Conservation (phyloP, 2,797 vertebrate species). For the Tiaroga cobitis region DNA sequence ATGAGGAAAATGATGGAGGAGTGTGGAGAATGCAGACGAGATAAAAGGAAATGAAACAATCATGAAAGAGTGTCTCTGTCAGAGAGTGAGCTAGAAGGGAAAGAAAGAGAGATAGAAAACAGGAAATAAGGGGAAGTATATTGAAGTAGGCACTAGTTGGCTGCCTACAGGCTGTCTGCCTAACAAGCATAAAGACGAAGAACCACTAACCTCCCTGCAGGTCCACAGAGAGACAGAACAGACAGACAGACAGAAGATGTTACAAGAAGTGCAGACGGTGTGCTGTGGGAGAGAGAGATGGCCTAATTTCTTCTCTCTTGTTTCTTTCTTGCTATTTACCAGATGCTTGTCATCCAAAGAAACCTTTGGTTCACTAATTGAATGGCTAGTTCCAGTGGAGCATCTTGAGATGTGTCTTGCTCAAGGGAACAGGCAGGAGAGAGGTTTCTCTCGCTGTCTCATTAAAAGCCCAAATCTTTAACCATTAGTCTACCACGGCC, state of each 20-base stretch:
- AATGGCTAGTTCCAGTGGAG: slow-evolving; percentile 14
- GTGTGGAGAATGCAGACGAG: neutral
- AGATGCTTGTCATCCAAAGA: slow-evolving; percentile 16
- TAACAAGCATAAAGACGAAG: slow-evolving; percentile 35
- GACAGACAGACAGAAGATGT: neutral
- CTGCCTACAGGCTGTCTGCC: slow-evolving; percentile 21
- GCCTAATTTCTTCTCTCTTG: slow-evolving; percentile 21
- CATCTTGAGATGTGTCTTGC: neutral
- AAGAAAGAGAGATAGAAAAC: slow-evolving; percentile 38
- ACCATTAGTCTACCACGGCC: neutral
- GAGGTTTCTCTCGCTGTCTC: neutral
- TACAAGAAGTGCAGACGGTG: slow-evolving; percentile 24
- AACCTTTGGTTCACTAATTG: slow-evolving; percentile 2
- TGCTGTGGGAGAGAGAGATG: slow-evolving; percentile 46
- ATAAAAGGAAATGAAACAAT: slow-evolving; percentile 6
- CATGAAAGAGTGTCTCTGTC: slow-evolving; percentile 1
- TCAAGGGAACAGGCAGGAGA: slow-evolving; percentile 12
- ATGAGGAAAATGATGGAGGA: neutral
- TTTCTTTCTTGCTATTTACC: slow-evolving; percentile 26
- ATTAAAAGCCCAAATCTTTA: slow-evolving; percentile 17
- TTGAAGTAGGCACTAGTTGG: slow-evolving; percentile 28
- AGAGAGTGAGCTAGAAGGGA: slow-evolving; percentile 52
- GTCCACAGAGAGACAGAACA: slow-evolving; percentile 20
- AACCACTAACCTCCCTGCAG: slow-evolving; percentile 19
- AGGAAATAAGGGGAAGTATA: slow-evolving; percentile 32